Base-by-base conservation (phyloP, 1,140 invertebrate genomes). In the Paraescarpia echinospica region DNA sequence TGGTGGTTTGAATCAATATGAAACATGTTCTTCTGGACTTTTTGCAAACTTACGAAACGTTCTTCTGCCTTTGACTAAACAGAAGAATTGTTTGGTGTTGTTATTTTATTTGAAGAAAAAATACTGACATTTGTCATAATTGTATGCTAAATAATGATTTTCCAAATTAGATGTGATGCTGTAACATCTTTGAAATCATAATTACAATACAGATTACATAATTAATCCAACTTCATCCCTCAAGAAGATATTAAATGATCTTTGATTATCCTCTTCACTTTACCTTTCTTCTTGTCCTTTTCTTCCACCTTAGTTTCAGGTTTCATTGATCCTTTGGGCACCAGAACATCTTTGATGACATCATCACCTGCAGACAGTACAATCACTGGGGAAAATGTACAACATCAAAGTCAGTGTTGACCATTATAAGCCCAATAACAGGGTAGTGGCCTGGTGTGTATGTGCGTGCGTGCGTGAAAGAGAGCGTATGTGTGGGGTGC, bases 241-340 rank as follows among this genome's bases (percentile, higher is more conserved):
- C 48, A 51, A 0, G 48, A 51, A 51, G 18, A 18, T 8, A 51
- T 18, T 51, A 18, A 51, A 51, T 51, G 48, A 18, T 51, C 48
- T 51, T 51, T 51, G 48, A 51, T 51, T 18, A 14, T 77, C 59
- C n/a, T n/a, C n/a, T n/a, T n/a, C n/a, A n/a, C n/a, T n/a, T n/a
- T 33, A 35, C 93, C 88, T 93, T 92, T 35, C 33, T 48, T 92
- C 34, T 51, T 90, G 1, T 92, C 89, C 33, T 88, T 89, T 59
- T 89, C 91, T 89, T 35, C 89, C n/a, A 90, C 34, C n/a, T 34
- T 77, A 27, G 9, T 31, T 90, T 92, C 91, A 31, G 59, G 59
- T 77, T 77, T 77, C 22, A 27, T 27, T 77, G 59, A 77, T 27
- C 2, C 59, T 22, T 77, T 77, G 14, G 59, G 18, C 14, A 77